Conservation (phyloP, 2,113 vertebrate genomes). For the Xyliphius kryptos region DNA sequence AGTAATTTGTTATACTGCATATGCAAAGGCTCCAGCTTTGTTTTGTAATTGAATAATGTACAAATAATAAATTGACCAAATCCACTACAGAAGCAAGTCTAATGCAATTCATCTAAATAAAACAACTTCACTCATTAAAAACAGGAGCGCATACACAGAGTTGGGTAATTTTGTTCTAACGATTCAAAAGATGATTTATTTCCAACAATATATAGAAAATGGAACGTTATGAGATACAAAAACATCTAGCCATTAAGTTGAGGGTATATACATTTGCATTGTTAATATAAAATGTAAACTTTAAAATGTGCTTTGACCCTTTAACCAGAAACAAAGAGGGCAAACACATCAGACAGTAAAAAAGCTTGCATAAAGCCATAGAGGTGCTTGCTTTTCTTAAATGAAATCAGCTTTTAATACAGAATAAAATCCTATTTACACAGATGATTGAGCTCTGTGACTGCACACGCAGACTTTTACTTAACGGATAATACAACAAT, state of each 20-base stretch:
- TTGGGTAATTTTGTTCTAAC: not conserved
- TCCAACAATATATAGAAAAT: not conserved
- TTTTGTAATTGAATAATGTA: constrained; percentile 60
- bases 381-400: no score
- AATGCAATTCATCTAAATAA: constrained; percentile 36
- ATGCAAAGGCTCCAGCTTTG: constrained; percentile 38
- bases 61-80: constrained; percentile 58
- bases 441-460: no score
- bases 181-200: not conserved
- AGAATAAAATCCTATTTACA: no score
- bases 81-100: constrained; percentile 50
- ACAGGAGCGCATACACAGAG: not conserved
- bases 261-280: constrained; percentile 30
- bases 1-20: constrained; percentile 55
- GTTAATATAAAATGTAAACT: no score
- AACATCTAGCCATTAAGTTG: not conserved
- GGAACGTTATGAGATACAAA: no score
- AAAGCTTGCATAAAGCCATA: no score
- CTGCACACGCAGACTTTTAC: no score
- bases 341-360: no score
- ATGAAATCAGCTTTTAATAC: no score
- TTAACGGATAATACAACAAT: no score
- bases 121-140: constrained; percentile 31
- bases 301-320: no score
- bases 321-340: no score